Percentiles rank a stretch among this genome's conserved stretches.
These are phyloP conservation scores for Osedax frankpressi DNA, from an alignment of 2,888 invertebrate species.

Conservation along the genomic window DNA sequence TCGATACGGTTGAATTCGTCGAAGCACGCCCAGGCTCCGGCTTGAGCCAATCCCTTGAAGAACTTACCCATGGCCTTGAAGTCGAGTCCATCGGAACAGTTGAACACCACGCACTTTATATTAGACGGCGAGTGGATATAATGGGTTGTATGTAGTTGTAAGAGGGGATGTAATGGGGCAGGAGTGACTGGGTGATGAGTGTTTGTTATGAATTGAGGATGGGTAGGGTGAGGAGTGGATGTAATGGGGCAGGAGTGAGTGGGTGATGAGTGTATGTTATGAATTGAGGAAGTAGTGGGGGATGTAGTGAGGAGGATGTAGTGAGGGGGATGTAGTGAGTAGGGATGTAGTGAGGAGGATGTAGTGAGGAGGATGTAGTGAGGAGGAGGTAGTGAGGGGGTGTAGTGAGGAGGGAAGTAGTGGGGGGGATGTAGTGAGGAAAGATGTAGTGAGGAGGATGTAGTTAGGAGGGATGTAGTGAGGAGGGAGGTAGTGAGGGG, in stretches of 20 bases:
- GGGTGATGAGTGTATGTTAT: not conserved
- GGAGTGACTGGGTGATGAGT: not conserved
- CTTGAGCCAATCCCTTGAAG: slow-evolving; percentile 70
- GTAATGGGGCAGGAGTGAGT: not conserved
- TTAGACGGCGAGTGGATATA: not conserved
- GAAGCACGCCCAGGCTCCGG: slow-evolving; percentile 87
- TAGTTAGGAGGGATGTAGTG: not conserved
- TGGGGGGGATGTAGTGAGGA: too few species aligned
- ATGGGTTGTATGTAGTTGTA: not conserved
- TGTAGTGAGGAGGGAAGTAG: not conserved
- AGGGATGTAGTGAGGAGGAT: not conserved
- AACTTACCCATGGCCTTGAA: slow-evolving; percentile 88
- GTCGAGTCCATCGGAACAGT: slow-evolving; percentile 84
- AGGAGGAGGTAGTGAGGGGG: not conserved
- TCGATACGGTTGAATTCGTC: slow-evolving; percentile 90
- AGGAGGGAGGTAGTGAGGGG: not conserved
- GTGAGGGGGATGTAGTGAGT: not conserved
- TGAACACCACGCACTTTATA: slow-evolving; percentile 71
- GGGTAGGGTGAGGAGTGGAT: not conserved
- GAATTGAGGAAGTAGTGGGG: not conserved
- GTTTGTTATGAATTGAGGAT: not conserved
- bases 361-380: not conserved
- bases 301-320: not conserved
- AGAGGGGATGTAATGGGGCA: not conserved
- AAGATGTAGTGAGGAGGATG: not conserved